These are phyloP conservation scores for Nothocercus julius DNA, from an alignment of 2,113 vertebrate species.

Conservation along the genomic window DNA sequence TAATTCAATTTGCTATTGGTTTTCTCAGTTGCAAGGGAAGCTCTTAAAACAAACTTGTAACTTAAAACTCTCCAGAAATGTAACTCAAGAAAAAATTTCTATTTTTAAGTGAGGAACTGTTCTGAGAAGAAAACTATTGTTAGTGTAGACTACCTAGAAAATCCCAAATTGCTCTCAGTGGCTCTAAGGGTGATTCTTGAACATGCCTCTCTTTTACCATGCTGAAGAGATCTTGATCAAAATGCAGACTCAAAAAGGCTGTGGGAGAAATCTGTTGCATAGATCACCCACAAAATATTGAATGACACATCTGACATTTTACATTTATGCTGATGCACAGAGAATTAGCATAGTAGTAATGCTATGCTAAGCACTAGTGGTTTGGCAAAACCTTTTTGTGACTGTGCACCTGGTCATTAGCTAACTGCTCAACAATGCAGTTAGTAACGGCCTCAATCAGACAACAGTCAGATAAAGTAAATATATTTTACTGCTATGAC, in stretches of 20 bases:
- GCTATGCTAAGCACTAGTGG: neutral
- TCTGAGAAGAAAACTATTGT: neutral
- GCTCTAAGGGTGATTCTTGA: neutral
- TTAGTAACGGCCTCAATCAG: neutral
- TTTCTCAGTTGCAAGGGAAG: neutral
- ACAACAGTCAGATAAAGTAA: neutral
- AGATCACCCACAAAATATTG: neutral
- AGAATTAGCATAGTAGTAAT: neutral
- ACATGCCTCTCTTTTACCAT: neutral
- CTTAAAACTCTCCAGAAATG: neutral
- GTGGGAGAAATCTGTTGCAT: neutral
- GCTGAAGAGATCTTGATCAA: neutral
- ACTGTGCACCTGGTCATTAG: neutral
- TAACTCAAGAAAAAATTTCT: neutral
- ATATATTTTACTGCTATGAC: neutral
- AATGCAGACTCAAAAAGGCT: neutral
- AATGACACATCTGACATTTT: neutral
- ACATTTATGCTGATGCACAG: neutral
- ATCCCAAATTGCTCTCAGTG: neutral
- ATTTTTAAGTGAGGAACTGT: neutral
- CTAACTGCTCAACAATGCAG: neutral
- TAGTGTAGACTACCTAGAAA: neutral
- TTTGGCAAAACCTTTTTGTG: neutral
- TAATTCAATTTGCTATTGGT: neutral
- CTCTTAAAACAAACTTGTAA: neutral